These are phyloP conservation scores for Hemibagrus wyckioides DNA, from an alignment of 2,113 vertebrate genomes.

Conservation along the genomic window DNA sequence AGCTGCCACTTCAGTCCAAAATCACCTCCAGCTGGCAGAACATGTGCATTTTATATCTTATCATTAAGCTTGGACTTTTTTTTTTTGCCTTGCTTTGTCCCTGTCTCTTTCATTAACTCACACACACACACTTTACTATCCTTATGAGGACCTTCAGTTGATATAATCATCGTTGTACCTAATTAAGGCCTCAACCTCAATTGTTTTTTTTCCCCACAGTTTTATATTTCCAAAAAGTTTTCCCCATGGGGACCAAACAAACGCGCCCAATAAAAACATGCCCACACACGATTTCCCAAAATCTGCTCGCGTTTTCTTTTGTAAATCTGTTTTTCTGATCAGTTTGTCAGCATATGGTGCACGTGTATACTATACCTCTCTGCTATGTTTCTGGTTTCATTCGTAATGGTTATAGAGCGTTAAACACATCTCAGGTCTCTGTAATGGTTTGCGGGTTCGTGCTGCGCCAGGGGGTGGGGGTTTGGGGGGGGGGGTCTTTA, in stretches of 20 bases:
- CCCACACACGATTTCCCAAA: neutral
- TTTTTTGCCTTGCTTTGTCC: neutral
- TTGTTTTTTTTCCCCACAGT: neutral
- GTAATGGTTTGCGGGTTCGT: constrained; percentile 38
- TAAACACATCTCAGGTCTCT: constrained; percentile 32
- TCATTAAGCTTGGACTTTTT: neutral
- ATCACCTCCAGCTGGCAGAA: constrained; percentile 39
- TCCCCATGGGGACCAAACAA: neutral
- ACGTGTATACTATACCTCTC: neutral
- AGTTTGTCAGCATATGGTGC: neutral
- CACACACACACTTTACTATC: neutral
- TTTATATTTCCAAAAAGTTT: neutral
- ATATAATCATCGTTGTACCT: neutral
- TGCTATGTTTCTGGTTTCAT: constrained; percentile 35
- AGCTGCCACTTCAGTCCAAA: constrained; percentile 22
- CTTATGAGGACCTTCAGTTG: neutral
- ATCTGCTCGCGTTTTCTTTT: neutral
- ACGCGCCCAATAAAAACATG: neutral
- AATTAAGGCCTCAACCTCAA: neutral
- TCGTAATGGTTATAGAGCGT: constrained; percentile 30
- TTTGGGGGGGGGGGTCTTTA: no score
- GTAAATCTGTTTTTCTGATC: constrained; percentile 1
- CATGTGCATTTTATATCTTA: neutral
- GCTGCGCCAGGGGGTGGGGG: constrained; percentile 33
- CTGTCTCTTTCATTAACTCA: constrained; percentile 3